Evolutionary conservation across 2,888 invertebrate genomes (phyloP), one percentile per base, ranked within the genome.

Genomic region (Apamea anceps): DNA sequence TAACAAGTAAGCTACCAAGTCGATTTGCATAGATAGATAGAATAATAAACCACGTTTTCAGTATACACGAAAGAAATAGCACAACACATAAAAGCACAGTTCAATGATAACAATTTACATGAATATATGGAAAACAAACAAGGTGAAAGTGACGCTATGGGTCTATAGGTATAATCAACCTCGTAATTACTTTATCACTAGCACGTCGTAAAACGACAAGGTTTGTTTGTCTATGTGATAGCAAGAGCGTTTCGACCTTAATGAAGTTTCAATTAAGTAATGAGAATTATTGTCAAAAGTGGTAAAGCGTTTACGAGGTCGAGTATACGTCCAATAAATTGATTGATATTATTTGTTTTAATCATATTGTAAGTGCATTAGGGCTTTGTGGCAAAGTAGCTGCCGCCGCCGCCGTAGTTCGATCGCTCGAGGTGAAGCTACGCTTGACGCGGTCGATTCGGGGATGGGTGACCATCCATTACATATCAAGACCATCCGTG

Each of bases 11-110:
- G 25, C 25, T 60, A 7, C 2, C 25, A 57, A 73, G 74, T 63
- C 15, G 1, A 81, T 81, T 79, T 65, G 13, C 63, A 45, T 57
- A 57, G 25, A 25, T 57, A 25, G 21, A 25, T 10, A 25, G n/a
- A n/a, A 60, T 15, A 21, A 45, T 68, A 18, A 25, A 25, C 57
- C 25, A 57, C 3, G 25, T 57, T 25, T 25, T 25, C 3, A 57
- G 57, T 57, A 0, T 25, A 25, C 3, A 5, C 21, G 25, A 21
- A 18, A 54, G 6, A 48, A 42, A 10, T 48, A 54, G 7, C 18
- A 21, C 25, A 25, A 57, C 10, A 54, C 54, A 21, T 5, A 54
- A 54, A 10, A 54, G 21, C 54, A 57, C 10, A 25, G 21, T 57
- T 57, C 3, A 25, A 25, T 57, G 25, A 25, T 57, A 57, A 57